These are phyloP conservation scores for Phylloscopus trochiloides DNA, from an alignment of 2,113 vertebrate species.

Conservation along the genomic window DNA sequence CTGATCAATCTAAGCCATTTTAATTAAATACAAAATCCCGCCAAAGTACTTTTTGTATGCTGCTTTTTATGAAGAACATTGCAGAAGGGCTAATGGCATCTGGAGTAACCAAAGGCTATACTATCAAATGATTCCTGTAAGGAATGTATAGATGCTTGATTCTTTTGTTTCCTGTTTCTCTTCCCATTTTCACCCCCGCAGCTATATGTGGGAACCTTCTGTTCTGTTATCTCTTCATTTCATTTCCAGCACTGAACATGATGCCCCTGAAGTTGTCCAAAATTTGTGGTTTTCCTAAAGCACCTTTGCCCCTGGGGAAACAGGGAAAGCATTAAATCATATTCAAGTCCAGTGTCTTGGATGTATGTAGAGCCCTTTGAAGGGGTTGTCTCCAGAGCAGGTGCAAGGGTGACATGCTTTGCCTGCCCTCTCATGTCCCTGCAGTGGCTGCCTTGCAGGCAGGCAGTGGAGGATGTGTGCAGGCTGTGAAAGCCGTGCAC, in stretches of 20 bases:
- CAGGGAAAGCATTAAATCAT: background rate
- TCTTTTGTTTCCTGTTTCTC: background rate
- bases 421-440: background rate
- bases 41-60: background rate
- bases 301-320: background rate
- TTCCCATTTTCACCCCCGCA: background rate
- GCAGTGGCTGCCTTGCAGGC: background rate
- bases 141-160: background rate
- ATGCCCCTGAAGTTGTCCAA: background rate
- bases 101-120: background rate
- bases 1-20: background rate
- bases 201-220: background rate
- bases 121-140: background rate
- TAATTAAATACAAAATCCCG: background rate
- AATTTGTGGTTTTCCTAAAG: background rate
- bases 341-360: background rate
- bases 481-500: background rate
- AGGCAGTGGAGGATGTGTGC: background rate
- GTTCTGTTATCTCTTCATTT: background rate
- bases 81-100: background rate
- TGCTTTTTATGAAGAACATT: background rate
- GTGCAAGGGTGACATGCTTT: background rate
- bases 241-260: background rate
- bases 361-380: background rate
- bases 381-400: background rate